Evolutionary conservation across 2,797 vertebrate species (phyloP).

Genomic region (Dendrocincla fuliginosa): DNA sequence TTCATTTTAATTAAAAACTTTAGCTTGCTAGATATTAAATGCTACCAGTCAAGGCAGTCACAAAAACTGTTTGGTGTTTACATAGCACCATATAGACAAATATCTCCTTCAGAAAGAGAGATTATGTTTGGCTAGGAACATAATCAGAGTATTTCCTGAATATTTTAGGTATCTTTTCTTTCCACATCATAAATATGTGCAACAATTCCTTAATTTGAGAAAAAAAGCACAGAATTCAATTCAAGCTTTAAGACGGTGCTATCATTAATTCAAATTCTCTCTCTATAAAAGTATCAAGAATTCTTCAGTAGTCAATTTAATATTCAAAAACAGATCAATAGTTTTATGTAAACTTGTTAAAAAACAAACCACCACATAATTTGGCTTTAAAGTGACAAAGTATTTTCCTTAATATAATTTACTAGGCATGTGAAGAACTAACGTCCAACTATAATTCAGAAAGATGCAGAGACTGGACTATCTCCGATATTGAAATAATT

Average conservation of each 20-base stretch:
- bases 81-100: not conserved
- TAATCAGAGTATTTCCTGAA: not conserved
- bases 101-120: not conserved
- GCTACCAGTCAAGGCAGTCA: conserved; percentile 11
- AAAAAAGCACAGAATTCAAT: not conserved
- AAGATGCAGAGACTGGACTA: not conserved
- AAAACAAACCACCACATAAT: conserved; percentile 11
- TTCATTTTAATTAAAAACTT: conserved; percentile 14
- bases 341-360: conserved; percentile 42
- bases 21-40: not conserved
- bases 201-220: not conserved
- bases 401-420: conserved; percentile 34
- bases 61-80: not conserved
- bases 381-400: conserved; percentile 58
- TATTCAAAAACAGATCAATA: conserved; percentile 36
- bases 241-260: not conserved
- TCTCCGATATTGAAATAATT: conserved; percentile 14
- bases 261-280: not conserved
- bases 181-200: not conserved
- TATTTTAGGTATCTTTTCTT: conserved; percentile 7
- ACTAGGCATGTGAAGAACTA: conserved; percentile 10
- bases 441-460: not conserved
- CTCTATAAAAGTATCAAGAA: conserved; percentile 23
- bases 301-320: conserved; percentile 54
- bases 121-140: not conserved